Evolutionary conservation across 2,888 invertebrate species (phyloP), one percentile per base, ranked within the genome.

Genomic region (Ormyrus nitidulus): DNA sequence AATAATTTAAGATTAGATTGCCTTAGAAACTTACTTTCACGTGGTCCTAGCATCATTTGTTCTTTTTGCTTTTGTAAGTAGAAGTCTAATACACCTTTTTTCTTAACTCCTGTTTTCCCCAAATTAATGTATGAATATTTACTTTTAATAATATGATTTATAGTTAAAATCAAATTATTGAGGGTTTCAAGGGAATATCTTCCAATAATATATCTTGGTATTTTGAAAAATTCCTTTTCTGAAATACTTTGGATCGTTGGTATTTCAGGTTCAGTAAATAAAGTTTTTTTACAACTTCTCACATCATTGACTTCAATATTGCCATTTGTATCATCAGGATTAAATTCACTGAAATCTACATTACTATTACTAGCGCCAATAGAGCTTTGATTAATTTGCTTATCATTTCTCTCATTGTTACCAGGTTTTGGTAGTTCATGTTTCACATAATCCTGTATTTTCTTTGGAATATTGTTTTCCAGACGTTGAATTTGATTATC

Each of bases 181-280:
- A 89, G 61, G 6, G 73, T 65, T 0, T 84, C 83, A 7, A 88
- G 34, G 2, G 86, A 80, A 49, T 89, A 87, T 77, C 90, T 80
- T 6, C 88, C 87, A 34, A 89, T 88, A 68, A 90, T 88, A 71
- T 90, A 90, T 62, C 88, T 89, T 0, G 90, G 90, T 58, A 90
- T 83, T 79, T 82, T 85, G 6, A 46, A 48, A 61, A 87, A 89
- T 81, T 90, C 90, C 11, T 84, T 79, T 2, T 77, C 19, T 4
- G 56, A 83, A 2, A 89, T 69, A 6, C 75, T 56, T 49, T 78
- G 49, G 19, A 89, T 76, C 0, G 13, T 44, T 11, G 83, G 85
- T n/a, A 84, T 82, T 44, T 87, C 85, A 48, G 83, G 83, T 49
- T 88, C 86, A 10, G 83, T 86, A 54, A 89, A 89, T 44, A 89